These are phyloP conservation scores for Cylindroiulus punctatus DNA, from an alignment of 2,888 invertebrate species.

Conservation along the genomic window DNA sequence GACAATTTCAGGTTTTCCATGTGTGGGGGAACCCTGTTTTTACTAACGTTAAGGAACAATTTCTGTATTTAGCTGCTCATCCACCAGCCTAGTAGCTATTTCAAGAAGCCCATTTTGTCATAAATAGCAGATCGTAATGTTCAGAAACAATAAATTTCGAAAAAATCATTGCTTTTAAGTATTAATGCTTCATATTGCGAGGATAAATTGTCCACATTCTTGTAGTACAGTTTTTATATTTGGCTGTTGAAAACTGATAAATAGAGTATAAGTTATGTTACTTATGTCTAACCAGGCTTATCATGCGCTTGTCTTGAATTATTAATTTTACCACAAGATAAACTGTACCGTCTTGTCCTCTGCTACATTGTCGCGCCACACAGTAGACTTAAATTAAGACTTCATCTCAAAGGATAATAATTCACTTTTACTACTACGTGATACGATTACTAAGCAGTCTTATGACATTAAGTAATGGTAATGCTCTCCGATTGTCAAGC, in stretches of 20 bases:
- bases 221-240: neutral
- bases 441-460: neutral
- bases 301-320: neutral
- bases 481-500: neutral
- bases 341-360: neutral
- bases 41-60: too few relatives aligned
- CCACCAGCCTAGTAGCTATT: too few relatives aligned
- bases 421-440: constrained; percentile 43
- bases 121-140: too few relatives aligned
- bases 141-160: too few relatives aligned
- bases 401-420: constrained; percentile 42
- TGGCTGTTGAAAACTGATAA: neutral
- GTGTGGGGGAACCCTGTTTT: too few relatives aligned
- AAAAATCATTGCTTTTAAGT: too few relatives aligned
- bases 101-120: too few relatives aligned
- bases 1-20: too few relatives aligned
- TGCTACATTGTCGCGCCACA: neutral
- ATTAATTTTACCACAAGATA: neutral
- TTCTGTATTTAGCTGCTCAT: too few relatives aligned
- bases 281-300: neutral
- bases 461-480: constrained; percentile 5
- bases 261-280: neutral
- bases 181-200: too few relatives aligned
- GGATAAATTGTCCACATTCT: too few relatives aligned
- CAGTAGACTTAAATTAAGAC: neutral